A percentile compares a stretch with the other conserved stretches of the same genome.
These are phyloP conservation scores for Cynoglossus semilaevis DNA, from an alignment of 2,113 vertebrate species.

Conservation along the genomic window DNA sequence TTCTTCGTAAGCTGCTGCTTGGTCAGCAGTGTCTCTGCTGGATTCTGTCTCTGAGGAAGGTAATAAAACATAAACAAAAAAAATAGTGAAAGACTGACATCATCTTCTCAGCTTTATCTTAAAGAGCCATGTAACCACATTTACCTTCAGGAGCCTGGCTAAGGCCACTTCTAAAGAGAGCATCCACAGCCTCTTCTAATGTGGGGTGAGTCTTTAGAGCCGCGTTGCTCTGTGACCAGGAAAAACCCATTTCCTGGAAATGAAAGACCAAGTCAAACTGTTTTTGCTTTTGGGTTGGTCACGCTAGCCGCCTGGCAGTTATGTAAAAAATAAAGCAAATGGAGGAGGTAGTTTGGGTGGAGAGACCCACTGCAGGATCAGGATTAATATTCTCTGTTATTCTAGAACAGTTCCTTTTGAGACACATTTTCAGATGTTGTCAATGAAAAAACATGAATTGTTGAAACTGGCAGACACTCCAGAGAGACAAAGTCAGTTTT, in stretches of 20 bases:
- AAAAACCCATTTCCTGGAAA: conserved; percentile 75
- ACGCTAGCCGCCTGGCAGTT: too few species aligned
- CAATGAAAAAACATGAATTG: too few species aligned
- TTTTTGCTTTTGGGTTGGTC: too few species aligned
- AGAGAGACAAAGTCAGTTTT: too few species aligned
- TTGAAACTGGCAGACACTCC: too few species aligned
- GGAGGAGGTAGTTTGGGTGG: too few species aligned
- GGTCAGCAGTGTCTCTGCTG: neutral
- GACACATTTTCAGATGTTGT: too few species aligned
- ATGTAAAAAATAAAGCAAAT: too few species aligned
- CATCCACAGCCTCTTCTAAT: conserved; percentile 68
- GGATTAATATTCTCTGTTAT: too few species aligned
- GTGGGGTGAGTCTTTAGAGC: conserved; percentile 66
- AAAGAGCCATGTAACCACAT: neutral
- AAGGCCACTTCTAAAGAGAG: conserved; percentile 48
- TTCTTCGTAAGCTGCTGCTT: neutral
- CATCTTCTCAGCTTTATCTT: neutral
- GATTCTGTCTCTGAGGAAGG: conserved; percentile 11
- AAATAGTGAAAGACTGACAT: too few species aligned
- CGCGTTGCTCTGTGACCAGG: conserved; percentile 64
- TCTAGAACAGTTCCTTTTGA: too few species aligned
- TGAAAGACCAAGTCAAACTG: neutral
- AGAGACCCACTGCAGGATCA: too few species aligned
- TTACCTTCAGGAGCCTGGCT: conserved; percentile 15
- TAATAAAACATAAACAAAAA: neutral